These are phyloP conservation scores for Steinernema feltiae DNA, from an alignment of 1,140 invertebrate species.

Conservation along the genomic window DNA sequence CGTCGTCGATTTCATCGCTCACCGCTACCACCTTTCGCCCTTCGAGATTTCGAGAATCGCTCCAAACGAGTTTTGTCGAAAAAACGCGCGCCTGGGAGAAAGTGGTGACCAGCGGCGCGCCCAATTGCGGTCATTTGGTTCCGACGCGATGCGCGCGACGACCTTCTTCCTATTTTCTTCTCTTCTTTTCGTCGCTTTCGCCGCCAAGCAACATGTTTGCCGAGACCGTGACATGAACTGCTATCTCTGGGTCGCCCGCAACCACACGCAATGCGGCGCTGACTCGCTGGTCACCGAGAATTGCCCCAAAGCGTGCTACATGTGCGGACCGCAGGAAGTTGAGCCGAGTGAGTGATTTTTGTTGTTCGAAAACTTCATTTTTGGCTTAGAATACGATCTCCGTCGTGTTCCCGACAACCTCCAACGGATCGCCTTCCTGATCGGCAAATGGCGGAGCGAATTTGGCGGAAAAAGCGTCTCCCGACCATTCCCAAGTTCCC, in stretches of 20 bases:
- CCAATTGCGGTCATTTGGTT: background rate
- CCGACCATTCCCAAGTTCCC: conserved; percentile 55
- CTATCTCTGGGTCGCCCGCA: conserved; percentile 44
- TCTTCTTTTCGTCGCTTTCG: background rate
- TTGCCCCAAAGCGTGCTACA: conserved; percentile 43
- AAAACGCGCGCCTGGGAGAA: too few species aligned
- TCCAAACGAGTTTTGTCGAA: too few species aligned
- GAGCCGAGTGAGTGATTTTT: conserved; percentile 40
- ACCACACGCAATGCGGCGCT: conserved; percentile 39
- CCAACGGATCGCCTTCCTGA: conserved; percentile 47
- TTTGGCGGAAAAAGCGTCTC: conserved; percentile 55
- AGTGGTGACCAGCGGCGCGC: too few species aligned
- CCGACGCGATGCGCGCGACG: background rate
- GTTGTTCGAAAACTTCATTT: background rate
- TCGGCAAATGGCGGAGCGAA: conserved; percentile 52
- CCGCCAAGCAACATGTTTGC: conserved; percentile 17
- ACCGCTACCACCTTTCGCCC: too few species aligned
- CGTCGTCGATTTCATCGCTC: too few species aligned
- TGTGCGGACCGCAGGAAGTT: conserved; percentile 40
- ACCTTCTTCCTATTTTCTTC: background rate
- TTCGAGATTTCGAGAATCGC: too few species aligned
- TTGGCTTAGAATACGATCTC: conserved; percentile 53
- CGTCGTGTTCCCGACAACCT: conserved; percentile 39
- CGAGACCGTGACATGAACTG: conserved; percentile 48
- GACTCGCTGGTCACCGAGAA: conserved; percentile 43